phyloP scores from a whole-genome alignment of 2,113 vertebrate species.

The Thermophis baileyi region DNA sequence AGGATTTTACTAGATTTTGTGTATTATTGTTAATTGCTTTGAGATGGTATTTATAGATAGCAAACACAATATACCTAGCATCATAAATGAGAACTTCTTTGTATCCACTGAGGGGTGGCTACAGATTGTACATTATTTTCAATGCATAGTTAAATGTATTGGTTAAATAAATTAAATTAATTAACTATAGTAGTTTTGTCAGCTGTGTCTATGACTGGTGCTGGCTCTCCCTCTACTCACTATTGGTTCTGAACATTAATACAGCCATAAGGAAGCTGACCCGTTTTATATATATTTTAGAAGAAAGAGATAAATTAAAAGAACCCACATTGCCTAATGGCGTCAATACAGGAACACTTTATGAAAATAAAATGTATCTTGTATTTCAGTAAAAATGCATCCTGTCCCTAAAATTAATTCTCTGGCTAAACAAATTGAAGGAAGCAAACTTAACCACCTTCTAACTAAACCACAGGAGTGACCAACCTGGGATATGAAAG shows the following conservation, averaged over 20 bases:
- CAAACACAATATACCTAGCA: too few relatives aligned
- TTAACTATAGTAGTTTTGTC: background rate
- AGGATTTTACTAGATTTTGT: too few relatives aligned
- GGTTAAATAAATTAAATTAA: too few relatives aligned
- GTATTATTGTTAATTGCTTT: too few relatives aligned
- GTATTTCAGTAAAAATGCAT: background rate
- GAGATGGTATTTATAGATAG: too few relatives aligned
- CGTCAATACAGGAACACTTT: background rate
- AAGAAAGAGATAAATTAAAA: background rate
- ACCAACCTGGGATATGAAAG: background rate
- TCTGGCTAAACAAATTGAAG: background rate
- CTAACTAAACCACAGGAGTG: background rate
- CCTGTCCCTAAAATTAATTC: background rate
- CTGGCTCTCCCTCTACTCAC: background rate
- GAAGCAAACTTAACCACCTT: background rate
- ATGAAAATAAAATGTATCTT: background rate
- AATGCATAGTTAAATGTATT: background rate
- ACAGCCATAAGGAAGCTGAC: too few relatives aligned
- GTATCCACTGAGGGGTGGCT: too few relatives aligned
- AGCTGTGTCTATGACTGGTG: background rate
- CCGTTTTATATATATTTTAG: background rate
- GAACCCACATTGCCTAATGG: background rate
- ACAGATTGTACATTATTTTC: background rate
- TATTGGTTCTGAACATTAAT: background rate
- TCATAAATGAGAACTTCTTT: too few relatives aligned